phyloP scores from a whole-genome alignment of 2,888 invertebrate genomes.

The Bugula neritina region DNA sequence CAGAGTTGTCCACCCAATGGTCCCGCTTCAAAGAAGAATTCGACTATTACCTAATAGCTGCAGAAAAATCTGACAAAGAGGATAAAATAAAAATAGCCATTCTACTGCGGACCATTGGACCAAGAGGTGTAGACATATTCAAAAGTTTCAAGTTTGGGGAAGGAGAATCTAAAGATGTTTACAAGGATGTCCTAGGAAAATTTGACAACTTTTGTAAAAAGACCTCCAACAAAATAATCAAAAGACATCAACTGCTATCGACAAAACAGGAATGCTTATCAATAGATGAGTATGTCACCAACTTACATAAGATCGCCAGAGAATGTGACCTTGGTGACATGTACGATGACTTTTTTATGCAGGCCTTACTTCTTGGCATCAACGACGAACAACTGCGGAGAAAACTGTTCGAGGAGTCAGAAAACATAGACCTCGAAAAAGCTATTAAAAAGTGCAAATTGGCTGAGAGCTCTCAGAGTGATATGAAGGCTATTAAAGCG shows the following conservation, averaged over 20 bases:
- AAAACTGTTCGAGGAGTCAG: not conserved
- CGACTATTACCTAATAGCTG: not conserved
- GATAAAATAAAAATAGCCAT: not conserved
- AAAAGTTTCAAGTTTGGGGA: not conserved
- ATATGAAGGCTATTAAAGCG: too few species aligned
- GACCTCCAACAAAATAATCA: not conserved
- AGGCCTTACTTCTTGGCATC: not conserved
- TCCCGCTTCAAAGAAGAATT: not conserved
- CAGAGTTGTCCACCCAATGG: not conserved
- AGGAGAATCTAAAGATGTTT: too few species aligned
- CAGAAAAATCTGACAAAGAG: not conserved
- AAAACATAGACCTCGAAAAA: not conserved
- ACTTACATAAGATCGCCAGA: not conserved
- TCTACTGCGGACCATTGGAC: not conserved
- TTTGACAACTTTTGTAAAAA: not conserved
- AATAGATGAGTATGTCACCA: not conserved
- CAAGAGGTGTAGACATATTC: not conserved
- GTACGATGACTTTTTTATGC: not conserved
- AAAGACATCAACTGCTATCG: not conserved
- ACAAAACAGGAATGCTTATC: not conserved
- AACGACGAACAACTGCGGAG: not conserved
- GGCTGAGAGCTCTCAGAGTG: not conserved
- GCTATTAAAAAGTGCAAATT: not conserved
- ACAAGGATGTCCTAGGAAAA: too few species aligned
- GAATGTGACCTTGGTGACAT: not conserved